A percentile compares a stretch with the other conserved stretches of the same genome.
Evolutionary conservation across 2,888 invertebrate species (phyloP).

Genomic region (Trimorus sp.): DNA sequence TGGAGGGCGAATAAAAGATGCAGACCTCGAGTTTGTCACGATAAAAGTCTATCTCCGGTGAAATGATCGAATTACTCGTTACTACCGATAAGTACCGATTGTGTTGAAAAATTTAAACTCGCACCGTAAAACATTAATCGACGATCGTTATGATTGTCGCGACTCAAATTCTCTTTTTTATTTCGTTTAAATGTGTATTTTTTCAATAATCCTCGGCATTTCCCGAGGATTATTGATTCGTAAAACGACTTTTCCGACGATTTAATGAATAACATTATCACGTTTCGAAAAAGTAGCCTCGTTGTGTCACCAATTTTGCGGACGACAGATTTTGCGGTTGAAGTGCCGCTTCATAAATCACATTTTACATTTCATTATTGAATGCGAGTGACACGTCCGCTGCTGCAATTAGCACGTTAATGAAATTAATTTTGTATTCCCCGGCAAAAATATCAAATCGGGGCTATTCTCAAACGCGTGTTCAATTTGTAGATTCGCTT

Average conservation of each 20-base stretch:
- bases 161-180: conserved; percentile 27
- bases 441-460: neutral
- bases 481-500: neutral
- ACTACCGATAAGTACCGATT: too few species aligned
- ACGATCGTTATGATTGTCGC: conserved; percentile 19
- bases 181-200: neutral
- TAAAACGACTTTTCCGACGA: conserved; percentile 31
- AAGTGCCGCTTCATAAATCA: conserved; percentile 37
- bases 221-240: conserved; percentile 33
- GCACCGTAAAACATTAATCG: neutral
- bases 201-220: neutral
- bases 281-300: conserved; percentile 24
- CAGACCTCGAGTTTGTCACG: too few species aligned
- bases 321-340: conserved; percentile 48
- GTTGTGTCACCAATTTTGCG: conserved; percentile 45
- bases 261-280: conserved; percentile 33
- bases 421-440: conserved; percentile 14
- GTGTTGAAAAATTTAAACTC: neutral
- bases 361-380: conserved; percentile 38
- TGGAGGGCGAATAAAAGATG: too few species aligned
- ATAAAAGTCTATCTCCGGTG: too few species aligned
- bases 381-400: conserved; percentile 18
- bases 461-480: neutral
- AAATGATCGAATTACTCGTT: too few species aligned
- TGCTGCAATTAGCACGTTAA: neutral